phyloP scores from a whole-genome alignment of 2,888 invertebrate species.

The Drosophila testacea region DNA sequence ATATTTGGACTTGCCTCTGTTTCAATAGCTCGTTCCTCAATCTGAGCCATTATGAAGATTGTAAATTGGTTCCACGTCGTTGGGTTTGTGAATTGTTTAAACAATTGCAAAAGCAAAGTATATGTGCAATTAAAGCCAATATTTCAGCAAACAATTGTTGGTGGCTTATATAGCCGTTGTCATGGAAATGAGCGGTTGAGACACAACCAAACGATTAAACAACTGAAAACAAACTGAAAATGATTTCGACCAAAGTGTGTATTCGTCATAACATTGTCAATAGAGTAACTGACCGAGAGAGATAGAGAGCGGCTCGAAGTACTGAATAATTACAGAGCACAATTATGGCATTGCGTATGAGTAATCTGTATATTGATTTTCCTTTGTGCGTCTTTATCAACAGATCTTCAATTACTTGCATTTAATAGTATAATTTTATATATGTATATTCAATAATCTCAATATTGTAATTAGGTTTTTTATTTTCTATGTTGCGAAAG shows the following conservation, averaged over 20 bases:
- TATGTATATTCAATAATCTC: constrained; percentile 16
- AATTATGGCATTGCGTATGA: constrained; percentile 47
- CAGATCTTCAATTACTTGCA: constrained; percentile 2
- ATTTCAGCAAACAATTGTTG: constrained; percentile 40
- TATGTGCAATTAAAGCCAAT: constrained; percentile 17
- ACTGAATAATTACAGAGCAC: constrained; percentile 14
- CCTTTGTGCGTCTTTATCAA: constrained; percentile 19
- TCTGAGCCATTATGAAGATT: constrained; percentile 72
- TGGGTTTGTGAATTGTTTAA: constrained; percentile 31
- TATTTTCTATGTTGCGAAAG: constrained; percentile 73
- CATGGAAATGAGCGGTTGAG: constrained; percentile 62
- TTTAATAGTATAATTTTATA: not conserved
- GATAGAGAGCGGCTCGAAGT: constrained; percentile 18
- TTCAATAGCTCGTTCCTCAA: constrained; percentile 67
- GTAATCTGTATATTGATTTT: constrained; percentile 56
- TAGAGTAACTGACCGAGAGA: constrained; percentile 17
- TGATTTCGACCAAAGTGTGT: constrained; percentile 31
- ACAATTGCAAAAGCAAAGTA: not conserved
- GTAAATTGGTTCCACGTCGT: constrained; percentile 59
- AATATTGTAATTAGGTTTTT: constrained; percentile 43
- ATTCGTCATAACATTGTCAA: constrained; percentile 14
- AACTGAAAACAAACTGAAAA: constrained; percentile 77
- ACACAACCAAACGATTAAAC: constrained; percentile 83
- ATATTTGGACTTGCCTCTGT: constrained; percentile 72
- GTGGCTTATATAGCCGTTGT: constrained; percentile 45